These are phyloP conservation scores for Merluccius polli DNA, from an alignment of 2,797 vertebrate genomes.

Conservation along the genomic window DNA sequence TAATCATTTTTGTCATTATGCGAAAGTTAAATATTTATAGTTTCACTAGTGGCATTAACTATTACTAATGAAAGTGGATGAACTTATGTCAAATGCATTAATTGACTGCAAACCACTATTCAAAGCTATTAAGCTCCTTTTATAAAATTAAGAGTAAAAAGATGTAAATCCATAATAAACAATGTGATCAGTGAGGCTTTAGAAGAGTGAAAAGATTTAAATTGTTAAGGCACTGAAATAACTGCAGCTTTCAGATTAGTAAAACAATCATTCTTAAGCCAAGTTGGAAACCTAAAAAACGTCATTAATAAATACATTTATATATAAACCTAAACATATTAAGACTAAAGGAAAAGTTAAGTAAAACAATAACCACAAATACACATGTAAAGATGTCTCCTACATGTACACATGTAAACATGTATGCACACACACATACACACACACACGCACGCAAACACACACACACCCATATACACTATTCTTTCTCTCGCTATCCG, in stretches of 20 bases:
- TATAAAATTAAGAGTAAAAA: too few species aligned
- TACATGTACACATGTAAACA: too few species aligned
- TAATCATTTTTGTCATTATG: not conserved
- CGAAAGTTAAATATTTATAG: too few species aligned
- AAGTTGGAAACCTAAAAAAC: too few species aligned
- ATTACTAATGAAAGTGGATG: not conserved
- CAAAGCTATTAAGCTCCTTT: too few species aligned
- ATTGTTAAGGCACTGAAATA: not conserved
- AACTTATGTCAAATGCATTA: not conserved
- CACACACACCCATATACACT: not conserved
- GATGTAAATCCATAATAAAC: not conserved
- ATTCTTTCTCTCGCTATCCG: not conserved
- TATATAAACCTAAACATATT: not conserved
- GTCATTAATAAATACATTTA: not conserved
- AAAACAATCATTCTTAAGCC: not conserved
- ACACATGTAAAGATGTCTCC: not conserved
- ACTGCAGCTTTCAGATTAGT: not conserved
- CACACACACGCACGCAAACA: not conserved
- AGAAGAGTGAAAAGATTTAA: not conserved
- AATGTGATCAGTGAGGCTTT: not conserved
- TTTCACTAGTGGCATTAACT: too few species aligned
- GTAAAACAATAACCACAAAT: not conserved
- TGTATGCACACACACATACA: not conserved
- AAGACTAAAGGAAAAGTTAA: not conserved
- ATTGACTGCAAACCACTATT: too few species aligned